Percentiles rank a stretch among this genome's conserved stretches.
phyloP scores from a whole-genome alignment of 2,888 invertebrate species.

The Glomeris marginata region DNA sequence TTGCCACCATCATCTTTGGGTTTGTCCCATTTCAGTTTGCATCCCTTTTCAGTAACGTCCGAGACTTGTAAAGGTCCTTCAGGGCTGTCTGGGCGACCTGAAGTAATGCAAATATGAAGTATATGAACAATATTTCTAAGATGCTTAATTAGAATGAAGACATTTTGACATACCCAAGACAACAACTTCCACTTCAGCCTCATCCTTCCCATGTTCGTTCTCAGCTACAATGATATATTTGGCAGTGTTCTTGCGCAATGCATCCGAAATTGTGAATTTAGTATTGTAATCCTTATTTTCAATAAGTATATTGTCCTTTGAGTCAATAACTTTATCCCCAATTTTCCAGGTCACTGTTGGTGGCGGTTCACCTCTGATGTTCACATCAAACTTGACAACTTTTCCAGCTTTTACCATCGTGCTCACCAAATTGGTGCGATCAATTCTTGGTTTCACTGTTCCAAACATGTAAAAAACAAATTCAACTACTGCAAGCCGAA shows the following conservation, averaged over 20 bases:
- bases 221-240: conserved; percentile 77
- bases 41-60: conserved; percentile 76
- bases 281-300: conserved; percentile 81
- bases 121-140: conserved; percentile 1
- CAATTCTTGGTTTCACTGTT: conserved; percentile 91
- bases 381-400: conserved; percentile 78
- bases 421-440: conserved; percentile 82
- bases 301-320: conserved; percentile 54
- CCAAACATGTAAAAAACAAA: conserved; percentile 20
- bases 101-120: neutral
- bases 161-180: conserved; percentile 46
- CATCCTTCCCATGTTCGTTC: conserved; percentile 81
- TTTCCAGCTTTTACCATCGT: conserved; percentile 82
- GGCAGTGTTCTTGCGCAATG: conserved; percentile 70
- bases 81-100: conserved; percentile 43
- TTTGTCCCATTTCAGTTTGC: conserved; percentile 83
- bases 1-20: conserved; percentile 92
- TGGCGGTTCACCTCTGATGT: conserved; percentile 88
- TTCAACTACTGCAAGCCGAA: conserved; percentile 10
- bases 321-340: conserved; percentile 45
- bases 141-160: neutral
- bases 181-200: conserved; percentile 85
- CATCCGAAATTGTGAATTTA: conserved; percentile 62
- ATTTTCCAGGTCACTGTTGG: conserved; percentile 86
- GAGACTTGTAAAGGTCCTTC: conserved; percentile 75